phyloP scores from a whole-genome alignment of 2,113 vertebrate genomes.

The Malurus melanocephalus region DNA sequence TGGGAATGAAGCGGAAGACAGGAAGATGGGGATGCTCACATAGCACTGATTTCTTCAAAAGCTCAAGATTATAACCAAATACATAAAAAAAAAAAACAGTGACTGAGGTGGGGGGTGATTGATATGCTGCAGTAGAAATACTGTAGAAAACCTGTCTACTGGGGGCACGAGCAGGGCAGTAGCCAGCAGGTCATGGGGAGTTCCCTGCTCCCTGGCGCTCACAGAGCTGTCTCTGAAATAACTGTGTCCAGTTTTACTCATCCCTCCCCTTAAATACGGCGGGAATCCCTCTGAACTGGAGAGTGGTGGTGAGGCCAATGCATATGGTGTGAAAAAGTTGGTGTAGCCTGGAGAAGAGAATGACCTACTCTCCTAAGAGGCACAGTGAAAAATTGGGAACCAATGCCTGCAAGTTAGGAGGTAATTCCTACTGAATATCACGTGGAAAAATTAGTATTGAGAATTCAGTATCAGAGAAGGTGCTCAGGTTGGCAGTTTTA shows the following conservation, averaged over 20 bases:
- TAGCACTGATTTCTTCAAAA: background rate
- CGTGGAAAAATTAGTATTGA: background rate
- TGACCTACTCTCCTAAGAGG: background rate
- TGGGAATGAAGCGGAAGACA: background rate
- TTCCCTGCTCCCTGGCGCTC: background rate
- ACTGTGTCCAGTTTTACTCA: background rate
- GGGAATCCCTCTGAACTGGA: background rate
- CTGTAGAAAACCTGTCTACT: background rate
- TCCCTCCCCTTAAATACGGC: background rate
- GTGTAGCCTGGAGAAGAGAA: background rate
- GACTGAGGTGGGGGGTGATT: accelerated
- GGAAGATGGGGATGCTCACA: background rate
- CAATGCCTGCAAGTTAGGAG: background rate
- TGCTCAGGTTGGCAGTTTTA: background rate
- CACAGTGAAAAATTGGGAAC: background rate
- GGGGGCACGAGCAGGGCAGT: accelerated
- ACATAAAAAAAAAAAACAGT: background rate
- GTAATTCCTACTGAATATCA: background rate
- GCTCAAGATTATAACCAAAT: background rate
- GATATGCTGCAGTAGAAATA: background rate
- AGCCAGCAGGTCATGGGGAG: background rate
- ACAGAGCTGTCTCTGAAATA: background rate
- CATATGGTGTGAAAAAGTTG: background rate
- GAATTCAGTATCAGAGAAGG: background rate
- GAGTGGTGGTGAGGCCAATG: background rate